These are phyloP conservation scores for Coremacera marginata DNA, from an alignment of 2,888 invertebrate genomes.

Conservation along the genomic window DNA sequence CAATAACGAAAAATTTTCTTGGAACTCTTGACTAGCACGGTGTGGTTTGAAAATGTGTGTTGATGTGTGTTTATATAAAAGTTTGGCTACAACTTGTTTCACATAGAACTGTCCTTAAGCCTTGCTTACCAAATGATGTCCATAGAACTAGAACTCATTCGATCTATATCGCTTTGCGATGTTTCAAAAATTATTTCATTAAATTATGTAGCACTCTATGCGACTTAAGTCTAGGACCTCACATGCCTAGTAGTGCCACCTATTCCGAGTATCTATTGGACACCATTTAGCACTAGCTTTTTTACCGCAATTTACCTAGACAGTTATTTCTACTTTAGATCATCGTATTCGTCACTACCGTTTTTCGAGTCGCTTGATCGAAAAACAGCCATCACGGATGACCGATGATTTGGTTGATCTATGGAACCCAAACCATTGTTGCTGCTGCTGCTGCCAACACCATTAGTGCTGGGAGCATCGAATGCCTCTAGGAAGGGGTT, in stretches of 20 bases:
- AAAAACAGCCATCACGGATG: constrained; percentile 63
- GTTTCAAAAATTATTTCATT: too few species aligned
- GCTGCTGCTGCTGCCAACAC: constrained; percentile 42
- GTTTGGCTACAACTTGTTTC: too few species aligned
- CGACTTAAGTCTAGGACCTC: neutral
- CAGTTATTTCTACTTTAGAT: constrained; percentile 60
- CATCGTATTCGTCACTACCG: constrained; percentile 68
- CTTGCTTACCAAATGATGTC: too few species aligned
- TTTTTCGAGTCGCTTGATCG: constrained; percentile 66
- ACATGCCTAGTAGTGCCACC: too few species aligned
- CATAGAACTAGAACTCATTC: too few species aligned
- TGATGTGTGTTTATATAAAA: too few species aligned
- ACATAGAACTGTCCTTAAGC: too few species aligned
- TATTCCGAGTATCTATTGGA: neutral
- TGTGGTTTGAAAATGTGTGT: too few species aligned
- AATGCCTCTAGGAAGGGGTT: constrained; percentile 70
- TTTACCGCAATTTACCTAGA: neutral
- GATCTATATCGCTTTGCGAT: too few species aligned
- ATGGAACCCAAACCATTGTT: constrained; percentile 36
- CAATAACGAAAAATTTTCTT: too few species aligned
- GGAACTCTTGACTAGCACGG: too few species aligned
- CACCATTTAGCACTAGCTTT: neutral
- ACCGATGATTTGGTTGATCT: constrained; percentile 47
- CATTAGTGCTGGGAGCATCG: constrained; percentile 58
- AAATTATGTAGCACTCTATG: too few species aligned